Evolutionary conservation across 2,888 invertebrate genomes (phyloP), one percentile per base, ranked within the genome.

Genomic region (Metacarcinus magister): DNA sequence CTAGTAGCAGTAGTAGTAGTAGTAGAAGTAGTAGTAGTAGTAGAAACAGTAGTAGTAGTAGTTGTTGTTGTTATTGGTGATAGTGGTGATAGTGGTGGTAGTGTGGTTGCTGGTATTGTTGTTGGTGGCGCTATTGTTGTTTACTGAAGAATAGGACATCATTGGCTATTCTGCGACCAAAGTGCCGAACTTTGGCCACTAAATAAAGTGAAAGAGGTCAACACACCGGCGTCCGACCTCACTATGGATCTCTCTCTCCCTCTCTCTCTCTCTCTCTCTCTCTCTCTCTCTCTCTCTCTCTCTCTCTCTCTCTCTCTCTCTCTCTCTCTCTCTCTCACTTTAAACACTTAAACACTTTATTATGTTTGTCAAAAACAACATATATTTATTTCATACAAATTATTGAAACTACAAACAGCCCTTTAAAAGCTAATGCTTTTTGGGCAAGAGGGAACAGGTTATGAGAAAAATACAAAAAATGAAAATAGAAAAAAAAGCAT

Each of bases 191-290:
- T 82, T 82, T 82, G 82, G 32, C 28, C 82, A 10, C 82, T 32
- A 82, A 82, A 82, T 82, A 82, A 82, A 82, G 82, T 82, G 32
- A 82, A 82, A 82, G 82, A 82, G 32, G 82, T 82, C 82, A 82
- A 82, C 82, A 82, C 82, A 82, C 82, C 23, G 28, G 32, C 32
- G 82, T 16, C 82, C 28, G 32, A 32, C 82, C 32, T 82, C 82
- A 82, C 82, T 32, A 32, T 82, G 82, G 82, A 28, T 82, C 82
- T 32, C 8, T 13, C 32, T 32, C 2, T 32, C 8, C 32, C 10
- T 8, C 28, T 28, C 32, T 7, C 32, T 32, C 82, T 32, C 75
- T 28, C 3, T 28, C 75, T 75, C 75, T 28, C 28, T 28, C 75
- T 75, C 75, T 28, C 28, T 28, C 75, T 75, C 75, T 28, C 28